Percentiles rank a stretch among this genome's conserved stretches.
Conservation (phyloP, 23 tunicate species). For the Phallusia fumigata region DNA sequence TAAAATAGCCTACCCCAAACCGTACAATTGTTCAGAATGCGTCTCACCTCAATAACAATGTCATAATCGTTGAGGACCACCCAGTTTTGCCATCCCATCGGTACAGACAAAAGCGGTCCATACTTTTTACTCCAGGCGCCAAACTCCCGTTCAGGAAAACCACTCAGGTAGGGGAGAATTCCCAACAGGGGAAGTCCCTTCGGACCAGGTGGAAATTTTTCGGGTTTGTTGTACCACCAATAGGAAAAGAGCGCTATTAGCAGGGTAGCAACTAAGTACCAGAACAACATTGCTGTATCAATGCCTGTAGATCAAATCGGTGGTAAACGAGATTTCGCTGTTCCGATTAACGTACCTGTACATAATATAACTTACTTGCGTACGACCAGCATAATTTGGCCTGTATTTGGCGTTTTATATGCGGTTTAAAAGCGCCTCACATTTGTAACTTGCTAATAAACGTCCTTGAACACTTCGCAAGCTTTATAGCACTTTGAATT, state of each 20-base stretch:
- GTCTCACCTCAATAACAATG: neutral
- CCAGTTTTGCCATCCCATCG: constrained; percentile 20
- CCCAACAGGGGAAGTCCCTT: constrained; percentile 18
- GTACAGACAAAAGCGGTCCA: constrained; percentile 24
- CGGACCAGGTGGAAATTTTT: constrained; percentile 24
- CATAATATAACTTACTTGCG: too few relatives aligned
- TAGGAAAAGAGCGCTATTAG: neutral
- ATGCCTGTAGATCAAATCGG: too few relatives aligned
- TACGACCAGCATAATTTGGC: too few relatives aligned
- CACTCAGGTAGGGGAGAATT: constrained; percentile 24
- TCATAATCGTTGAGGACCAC: constrained; percentile 23
- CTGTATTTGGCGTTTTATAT: too few relatives aligned
- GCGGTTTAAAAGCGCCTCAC: too few relatives aligned
- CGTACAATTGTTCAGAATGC: too few relatives aligned
- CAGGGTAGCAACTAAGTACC: neutral
- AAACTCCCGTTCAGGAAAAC: constrained; percentile 23
- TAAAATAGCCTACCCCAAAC: too few relatives aligned
- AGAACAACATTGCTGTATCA: neutral
- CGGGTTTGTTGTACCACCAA: constrained; percentile 13
- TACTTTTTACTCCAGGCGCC: constrained; percentile 21
- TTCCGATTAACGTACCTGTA: too few relatives aligned
- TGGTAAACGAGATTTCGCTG: too few relatives aligned
- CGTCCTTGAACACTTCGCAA: too few relatives aligned
- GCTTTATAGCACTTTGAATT: too few relatives aligned
- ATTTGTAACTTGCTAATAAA: too few relatives aligned